Evolutionary conservation across 2,888 invertebrate genomes (phyloP).

Genomic region (Chironomus tentans): DNA sequence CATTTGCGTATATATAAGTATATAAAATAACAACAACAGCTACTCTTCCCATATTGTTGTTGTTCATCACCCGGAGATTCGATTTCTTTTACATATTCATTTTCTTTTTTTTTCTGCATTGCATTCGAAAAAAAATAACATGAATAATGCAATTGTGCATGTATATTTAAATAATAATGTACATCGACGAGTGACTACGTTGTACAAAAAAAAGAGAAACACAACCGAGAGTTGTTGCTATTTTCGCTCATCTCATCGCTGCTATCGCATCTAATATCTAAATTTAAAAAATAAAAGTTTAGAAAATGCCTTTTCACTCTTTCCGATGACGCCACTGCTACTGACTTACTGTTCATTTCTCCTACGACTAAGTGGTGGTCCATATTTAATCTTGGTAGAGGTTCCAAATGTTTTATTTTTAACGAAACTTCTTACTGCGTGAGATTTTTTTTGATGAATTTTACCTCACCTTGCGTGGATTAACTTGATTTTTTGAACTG

Average conservation of each 20-base stretch:
- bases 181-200: not conserved
- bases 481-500: no score
- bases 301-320: no score
- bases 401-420: not conserved
- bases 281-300: not conserved
- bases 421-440: not conserved
- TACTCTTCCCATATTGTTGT: conserved; percentile 6
- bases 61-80: conserved; percentile 13
- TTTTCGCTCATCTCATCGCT: not conserved
- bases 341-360: no score
- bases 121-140: not conserved
- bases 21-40: not conserved
- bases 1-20: not conserved
- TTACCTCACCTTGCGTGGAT: no score
- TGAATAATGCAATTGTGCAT: not conserved
- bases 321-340: no score
- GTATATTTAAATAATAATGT: not conserved
- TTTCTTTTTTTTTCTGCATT: conserved; percentile 10
- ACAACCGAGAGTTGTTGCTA: not conserved
- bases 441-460: no score
- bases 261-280: not conserved
- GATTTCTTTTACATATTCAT: not conserved
- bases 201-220: not conserved
- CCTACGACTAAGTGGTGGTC: no score
- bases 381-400: not conserved